Evolutionary conservation across 2,113 vertebrate genomes (phyloP).

Genomic region (Heterochromis multidens): DNA sequence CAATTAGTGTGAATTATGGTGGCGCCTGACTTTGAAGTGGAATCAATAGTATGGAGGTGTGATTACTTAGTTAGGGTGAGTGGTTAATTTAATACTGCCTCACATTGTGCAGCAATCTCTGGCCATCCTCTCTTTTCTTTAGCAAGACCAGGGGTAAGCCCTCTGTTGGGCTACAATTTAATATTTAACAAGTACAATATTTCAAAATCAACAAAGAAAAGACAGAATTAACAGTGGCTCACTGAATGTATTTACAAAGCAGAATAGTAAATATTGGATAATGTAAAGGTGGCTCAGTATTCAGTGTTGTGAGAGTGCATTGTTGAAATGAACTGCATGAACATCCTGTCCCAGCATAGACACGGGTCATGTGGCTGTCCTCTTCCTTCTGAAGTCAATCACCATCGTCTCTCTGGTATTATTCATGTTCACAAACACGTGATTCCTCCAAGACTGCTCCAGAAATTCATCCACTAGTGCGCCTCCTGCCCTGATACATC

Average conservation of each 20-base stretch:
- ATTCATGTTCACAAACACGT: no score
- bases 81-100: not conserved
- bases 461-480: not conserved
- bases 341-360: not conserved
- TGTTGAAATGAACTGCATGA: not conserved
- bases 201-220: no score
- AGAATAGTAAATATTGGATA: not conserved
- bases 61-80: not conserved
- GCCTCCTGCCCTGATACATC: not conserved
- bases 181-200: not conserved
- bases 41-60: no score
- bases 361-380: not conserved
- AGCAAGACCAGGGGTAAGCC: not conserved
- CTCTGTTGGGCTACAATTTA: not conserved
- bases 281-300: not conserved
- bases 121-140: not conserved
- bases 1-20: no score
- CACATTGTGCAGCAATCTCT: not conserved
- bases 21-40: no score
- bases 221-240: not conserved
- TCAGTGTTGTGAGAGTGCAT: not conserved
- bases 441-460: no score
- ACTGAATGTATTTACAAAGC: not conserved
- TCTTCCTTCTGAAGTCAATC: not conserved
- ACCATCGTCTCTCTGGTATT: not conserved